phyloP scores from a whole-genome alignment of 2,797 vertebrate species.

The Labroides dimidiatus region DNA sequence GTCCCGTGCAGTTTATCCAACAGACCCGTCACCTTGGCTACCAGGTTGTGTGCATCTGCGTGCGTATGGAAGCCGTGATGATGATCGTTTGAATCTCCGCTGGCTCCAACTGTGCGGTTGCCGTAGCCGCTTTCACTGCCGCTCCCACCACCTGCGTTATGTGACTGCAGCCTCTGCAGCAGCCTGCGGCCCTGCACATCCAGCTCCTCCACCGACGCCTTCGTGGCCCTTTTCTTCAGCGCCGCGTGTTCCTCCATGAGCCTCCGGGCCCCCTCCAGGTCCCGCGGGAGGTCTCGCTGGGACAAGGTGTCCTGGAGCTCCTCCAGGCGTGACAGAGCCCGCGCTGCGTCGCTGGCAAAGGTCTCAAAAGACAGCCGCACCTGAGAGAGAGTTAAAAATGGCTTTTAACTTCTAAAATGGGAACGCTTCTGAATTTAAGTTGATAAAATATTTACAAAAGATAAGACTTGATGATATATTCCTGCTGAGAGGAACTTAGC shows the following conservation, averaged over 20 bases:
- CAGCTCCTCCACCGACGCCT: slow-evolving; percentile 95
- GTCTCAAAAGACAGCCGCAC: slow-evolving; percentile 91
- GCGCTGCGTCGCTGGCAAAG: slow-evolving; percentile 93
- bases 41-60: slow-evolving; percentile 92
- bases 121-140: slow-evolving; percentile 80
- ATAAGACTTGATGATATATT: neutral
- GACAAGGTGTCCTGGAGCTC: slow-evolving; percentile 96
- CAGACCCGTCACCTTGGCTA: slow-evolving; percentile 92
- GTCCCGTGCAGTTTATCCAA: slow-evolving; percentile 95
- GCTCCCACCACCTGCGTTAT: slow-evolving; percentile 82
- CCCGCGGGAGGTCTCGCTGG: slow-evolving; percentile 94
- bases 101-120: slow-evolving; percentile 80
- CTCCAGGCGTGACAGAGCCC: slow-evolving; percentile 92
- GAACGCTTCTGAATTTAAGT: neutral
- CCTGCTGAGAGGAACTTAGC: neutral
- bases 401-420: neutral
- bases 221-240: slow-evolving; percentile 95
- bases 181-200: slow-evolving; percentile 94
- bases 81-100: slow-evolving; percentile 77
- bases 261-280: slow-evolving; percentile 93
- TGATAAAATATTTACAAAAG: neutral
- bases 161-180: slow-evolving; percentile 91
- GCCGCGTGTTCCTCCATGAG: slow-evolving; percentile 96
- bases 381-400: slow-evolving; percentile 44
- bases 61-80: slow-evolving; percentile 80